phyloP scores from a whole-genome alignment of 30 jellyfish, hydroid and myxozoan genomes.

The Mastigias papua region DNA sequence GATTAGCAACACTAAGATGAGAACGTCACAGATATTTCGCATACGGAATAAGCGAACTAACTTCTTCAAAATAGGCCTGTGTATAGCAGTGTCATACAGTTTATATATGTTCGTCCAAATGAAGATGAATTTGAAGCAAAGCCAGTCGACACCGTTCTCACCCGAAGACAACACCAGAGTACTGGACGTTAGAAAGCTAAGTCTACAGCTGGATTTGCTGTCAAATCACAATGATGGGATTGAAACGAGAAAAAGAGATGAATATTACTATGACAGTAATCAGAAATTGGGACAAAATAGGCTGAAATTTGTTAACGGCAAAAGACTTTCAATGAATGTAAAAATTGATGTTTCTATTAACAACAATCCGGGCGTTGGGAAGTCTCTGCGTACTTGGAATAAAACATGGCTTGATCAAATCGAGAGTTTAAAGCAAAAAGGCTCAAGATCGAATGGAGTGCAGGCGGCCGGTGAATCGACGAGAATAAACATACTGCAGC shows the following conservation, averaged over 20 bases:
- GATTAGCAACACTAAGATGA: not conserved
- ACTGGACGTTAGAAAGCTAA: slow-evolving; percentile 17
- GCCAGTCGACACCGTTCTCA: not conserved
- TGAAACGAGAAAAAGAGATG: not conserved
- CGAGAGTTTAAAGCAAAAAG: not conserved
- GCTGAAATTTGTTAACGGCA: not conserved
- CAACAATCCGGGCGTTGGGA: not conserved
- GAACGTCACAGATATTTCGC: slow-evolving; percentile 16
- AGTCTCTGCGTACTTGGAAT: not conserved
- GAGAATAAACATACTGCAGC: not conserved
- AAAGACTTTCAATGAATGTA: not conserved
- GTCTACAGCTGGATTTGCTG: slow-evolving; percentile 61
- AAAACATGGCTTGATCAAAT: not conserved
- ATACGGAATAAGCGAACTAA: slow-evolving; percentile 8
- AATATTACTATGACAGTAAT: not conserved
- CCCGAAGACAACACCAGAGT: slow-evolving; percentile 3
- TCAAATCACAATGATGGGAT: not conserved
- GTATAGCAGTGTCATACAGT: slow-evolving; percentile 4
- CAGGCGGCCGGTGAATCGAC: not conserved
- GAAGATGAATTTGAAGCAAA: not conserved
- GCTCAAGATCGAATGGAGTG: not conserved
- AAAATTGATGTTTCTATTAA: not conserved
- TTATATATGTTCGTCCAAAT: slow-evolving; percentile 20
- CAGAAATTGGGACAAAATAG: not conserved
- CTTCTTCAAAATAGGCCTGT: slow-evolving; percentile 14